Evolutionary conservation across 2,113 vertebrate genomes (phyloP).

Genomic region (Burhinus oedicnemus): DNA sequence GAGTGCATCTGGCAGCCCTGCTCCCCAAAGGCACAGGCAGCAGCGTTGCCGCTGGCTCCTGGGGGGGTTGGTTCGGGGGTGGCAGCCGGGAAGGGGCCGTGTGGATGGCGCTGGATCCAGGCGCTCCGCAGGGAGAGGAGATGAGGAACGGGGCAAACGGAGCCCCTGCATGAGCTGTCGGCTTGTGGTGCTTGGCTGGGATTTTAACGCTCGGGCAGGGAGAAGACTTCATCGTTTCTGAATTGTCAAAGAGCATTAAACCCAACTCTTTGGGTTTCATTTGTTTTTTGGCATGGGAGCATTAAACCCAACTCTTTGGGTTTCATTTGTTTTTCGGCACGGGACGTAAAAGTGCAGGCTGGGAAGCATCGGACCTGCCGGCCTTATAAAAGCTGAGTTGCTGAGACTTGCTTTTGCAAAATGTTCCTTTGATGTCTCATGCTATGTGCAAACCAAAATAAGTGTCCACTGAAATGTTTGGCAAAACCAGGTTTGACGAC

Average conservation of each 20-base stretch:
- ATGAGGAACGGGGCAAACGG: background rate
- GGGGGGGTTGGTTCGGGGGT: background rate
- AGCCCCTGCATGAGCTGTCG: background rate
- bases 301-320: no score
- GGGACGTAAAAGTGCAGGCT: background rate
- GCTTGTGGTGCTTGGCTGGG: background rate
- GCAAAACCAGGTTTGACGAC: background rate
- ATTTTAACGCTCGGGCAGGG: background rate
- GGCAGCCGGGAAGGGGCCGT: background rate
- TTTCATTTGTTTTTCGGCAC: background rate
- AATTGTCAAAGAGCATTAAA: background rate
- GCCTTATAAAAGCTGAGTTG: background rate
- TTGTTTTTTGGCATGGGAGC: background rate
- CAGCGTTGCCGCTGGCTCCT: background rate
- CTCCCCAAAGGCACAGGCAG: background rate
- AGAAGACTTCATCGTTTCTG: background rate
- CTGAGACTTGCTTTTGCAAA: background rate
- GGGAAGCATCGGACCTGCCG: background rate
- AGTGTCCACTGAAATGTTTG: background rate
- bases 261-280: background rate
- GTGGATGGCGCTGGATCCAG: background rate
- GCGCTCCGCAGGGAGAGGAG: rapidly evolving
- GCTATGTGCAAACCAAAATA: background rate
- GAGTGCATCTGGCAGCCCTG: background rate
- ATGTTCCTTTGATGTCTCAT: background rate